These are phyloP conservation scores for Agrilus mali DNA, from an alignment of 2,888 invertebrate species.

Conservation along the genomic window DNA sequence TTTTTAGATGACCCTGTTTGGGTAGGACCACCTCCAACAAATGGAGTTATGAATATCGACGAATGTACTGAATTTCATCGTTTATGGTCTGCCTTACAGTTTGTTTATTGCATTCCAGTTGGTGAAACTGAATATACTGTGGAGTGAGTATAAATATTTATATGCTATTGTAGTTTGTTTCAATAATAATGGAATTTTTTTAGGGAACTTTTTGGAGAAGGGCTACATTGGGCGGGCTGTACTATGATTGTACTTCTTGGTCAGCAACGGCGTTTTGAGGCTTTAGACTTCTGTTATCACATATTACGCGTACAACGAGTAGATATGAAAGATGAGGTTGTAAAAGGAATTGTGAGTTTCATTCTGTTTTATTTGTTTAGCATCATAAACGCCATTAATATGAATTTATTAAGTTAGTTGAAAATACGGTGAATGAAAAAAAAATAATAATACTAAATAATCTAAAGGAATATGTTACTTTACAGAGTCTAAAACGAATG, in stretches of 20 bases:
- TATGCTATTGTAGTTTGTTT: background rate
- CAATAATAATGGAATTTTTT: conserved; percentile 11
- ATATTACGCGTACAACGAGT: conserved; percentile 89
- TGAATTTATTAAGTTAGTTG: too few species aligned
- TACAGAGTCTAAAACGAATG: conserved; percentile 86
- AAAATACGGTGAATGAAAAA: background rate
- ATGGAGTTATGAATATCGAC: conserved; percentile 91
- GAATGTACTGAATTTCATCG: conserved; percentile 94
- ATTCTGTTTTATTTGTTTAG: background rate
- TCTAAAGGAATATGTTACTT: conserved; percentile 13
- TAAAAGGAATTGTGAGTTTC: conserved; percentile 84
- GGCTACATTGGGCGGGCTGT: conserved; percentile 97
- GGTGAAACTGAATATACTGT: conserved; percentile 93
- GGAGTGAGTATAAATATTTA: conserved; percentile 52
- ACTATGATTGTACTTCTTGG: conserved; percentile 90
- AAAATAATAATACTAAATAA: conserved; percentile 1
- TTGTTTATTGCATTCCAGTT: conserved; percentile 95
- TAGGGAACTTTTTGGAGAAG: conserved; percentile 95
- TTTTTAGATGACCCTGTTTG: conserved; percentile 85
- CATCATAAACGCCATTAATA: background rate
- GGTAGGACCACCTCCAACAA: conserved; percentile 78
- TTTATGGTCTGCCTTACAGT: conserved; percentile 95
- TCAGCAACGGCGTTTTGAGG: conserved; percentile 92
- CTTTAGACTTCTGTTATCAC: conserved; percentile 97
- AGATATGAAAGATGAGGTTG: conserved; percentile 89